These are phyloP conservation scores for Fabriciana adippe DNA, from an alignment of 2,888 invertebrate genomes.

Conservation along the genomic window DNA sequence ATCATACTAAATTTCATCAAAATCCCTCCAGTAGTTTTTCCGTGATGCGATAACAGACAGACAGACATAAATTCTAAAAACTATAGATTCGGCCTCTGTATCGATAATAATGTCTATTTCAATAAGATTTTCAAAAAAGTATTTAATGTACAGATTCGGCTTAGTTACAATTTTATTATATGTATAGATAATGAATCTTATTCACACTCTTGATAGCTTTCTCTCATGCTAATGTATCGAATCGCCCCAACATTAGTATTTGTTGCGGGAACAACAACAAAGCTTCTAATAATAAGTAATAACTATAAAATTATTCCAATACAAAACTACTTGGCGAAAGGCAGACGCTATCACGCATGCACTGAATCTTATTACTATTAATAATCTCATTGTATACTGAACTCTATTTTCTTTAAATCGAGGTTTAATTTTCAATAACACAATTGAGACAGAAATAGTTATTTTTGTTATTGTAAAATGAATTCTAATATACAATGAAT, in stretches of 20 bases:
- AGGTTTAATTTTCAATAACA: constrained; percentile 36
- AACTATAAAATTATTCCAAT: constrained; percentile 80
- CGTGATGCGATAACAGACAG: no score
- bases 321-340: constrained; percentile 78
- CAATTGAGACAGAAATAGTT: constrained; percentile 40
- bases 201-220: constrained; percentile 26
- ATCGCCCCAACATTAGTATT: constrained; percentile 31
- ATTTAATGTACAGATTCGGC: no score
- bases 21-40: no score
- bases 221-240: constrained; percentile 41
- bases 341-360: constrained; percentile 73
- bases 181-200: not conserved
- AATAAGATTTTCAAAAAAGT: no score
- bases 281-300: constrained; percentile 72
- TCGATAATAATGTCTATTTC: no score
- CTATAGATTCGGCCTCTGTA: no score
- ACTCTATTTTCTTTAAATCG: constrained; percentile 44
- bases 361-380: constrained; percentile 68
- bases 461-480: constrained; percentile 33
- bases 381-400: constrained; percentile 43
- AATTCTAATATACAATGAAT: constrained; percentile 35
- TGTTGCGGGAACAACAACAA: constrained; percentile 40
- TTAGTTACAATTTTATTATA: no score
- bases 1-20: no score
- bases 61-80: no score